Evolutionary conservation across 2,888 invertebrate species (phyloP).

Genomic region (Hypomecis atomaria): DNA sequence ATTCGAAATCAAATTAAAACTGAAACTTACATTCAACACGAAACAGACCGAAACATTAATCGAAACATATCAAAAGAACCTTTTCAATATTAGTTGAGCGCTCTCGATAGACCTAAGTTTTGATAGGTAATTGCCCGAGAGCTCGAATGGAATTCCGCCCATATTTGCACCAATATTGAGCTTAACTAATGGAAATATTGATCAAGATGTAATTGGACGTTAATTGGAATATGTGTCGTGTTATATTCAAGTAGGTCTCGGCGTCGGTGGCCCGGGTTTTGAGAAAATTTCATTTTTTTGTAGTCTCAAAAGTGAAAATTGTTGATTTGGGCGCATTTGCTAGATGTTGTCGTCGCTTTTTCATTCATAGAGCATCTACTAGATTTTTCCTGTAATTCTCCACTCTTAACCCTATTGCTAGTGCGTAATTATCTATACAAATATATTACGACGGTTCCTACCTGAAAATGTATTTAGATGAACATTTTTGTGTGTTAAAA

Average conservation of each 20-base stretch:
- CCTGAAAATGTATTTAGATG: too few species aligned
- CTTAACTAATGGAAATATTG: conserved; percentile 42
- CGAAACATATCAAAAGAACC: conserved; percentile 44
- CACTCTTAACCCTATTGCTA: too few species aligned
- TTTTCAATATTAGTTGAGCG: conserved; percentile 34
- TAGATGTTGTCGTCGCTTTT: neutral
- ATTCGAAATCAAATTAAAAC: conserved; percentile 24
- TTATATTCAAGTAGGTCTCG: conserved; percentile 1
- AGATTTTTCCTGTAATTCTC: neutral
- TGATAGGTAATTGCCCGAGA: conserved; percentile 57
- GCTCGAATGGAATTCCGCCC: conserved; percentile 16
- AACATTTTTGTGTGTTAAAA: too few species aligned
- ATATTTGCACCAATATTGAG: conserved; percentile 36
- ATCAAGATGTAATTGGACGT: conserved; percentile 42
- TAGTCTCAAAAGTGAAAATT: too few species aligned
- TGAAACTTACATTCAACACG: conserved; percentile 40
- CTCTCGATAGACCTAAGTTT: conserved; percentile 52
- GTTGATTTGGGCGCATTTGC: too few species aligned
- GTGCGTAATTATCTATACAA: too few species aligned
- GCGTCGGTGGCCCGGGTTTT: neutral
- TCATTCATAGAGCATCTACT: neutral
- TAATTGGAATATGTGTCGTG: conserved; percentile 44
- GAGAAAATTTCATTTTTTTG: neutral
- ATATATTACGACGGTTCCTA: too few species aligned
- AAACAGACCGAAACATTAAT: conserved; percentile 27